Base-by-base conservation (phyloP, 2,797 vertebrate genomes). In the Eptatretus atami region DNA sequence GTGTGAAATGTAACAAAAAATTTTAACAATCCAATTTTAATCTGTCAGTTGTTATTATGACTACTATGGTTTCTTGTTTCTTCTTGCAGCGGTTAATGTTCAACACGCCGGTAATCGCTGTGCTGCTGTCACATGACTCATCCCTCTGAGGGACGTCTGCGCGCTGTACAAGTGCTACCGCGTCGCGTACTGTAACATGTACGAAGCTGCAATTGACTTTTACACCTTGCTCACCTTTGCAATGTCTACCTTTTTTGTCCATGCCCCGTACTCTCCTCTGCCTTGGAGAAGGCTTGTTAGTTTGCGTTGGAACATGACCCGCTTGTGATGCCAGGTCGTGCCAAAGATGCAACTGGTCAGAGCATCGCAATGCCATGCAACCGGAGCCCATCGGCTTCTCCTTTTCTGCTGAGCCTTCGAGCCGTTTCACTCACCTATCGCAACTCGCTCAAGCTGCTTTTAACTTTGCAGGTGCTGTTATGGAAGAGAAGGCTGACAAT, bases 111-210 rank as follows among this genome's bases (percentile, higher is more conserved):
- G 79, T 93, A 3, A 78, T 64, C 92, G 94, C 74, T 98, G 92
- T 65, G 82, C 92, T 0, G 83, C 86, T 96, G 87, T 72, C 78
- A 86, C 70, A 90, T 90, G 74, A 83, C 84, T 65, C 86, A 86
- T 11, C 71, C 80, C 67, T 76, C 80, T 0, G 88, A 96, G 31
- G 90, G 94, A 73, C 95, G 95, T 69, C 76, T 98, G 70, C 84
- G 75, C 81, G 90, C 2, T 96, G 92, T 70, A 96, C n/a, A 82
- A 87, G 65, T 98, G 92, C 73, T 98, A 96, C 69, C 80, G 87
- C 1, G 92, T 92, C 3, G 86, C 87, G 73, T 98, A 98, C 74
- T 98, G 92, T 75, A 98, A 98, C 55, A 85, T 90, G 92, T 98
- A 72, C n/a, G 57, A 44, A 44, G 31, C 31, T 44, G 6, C 31